Evolutionary conservation across 23 tunicate species (phyloP).

Genomic region (Halocynthia roretzi): DNA sequence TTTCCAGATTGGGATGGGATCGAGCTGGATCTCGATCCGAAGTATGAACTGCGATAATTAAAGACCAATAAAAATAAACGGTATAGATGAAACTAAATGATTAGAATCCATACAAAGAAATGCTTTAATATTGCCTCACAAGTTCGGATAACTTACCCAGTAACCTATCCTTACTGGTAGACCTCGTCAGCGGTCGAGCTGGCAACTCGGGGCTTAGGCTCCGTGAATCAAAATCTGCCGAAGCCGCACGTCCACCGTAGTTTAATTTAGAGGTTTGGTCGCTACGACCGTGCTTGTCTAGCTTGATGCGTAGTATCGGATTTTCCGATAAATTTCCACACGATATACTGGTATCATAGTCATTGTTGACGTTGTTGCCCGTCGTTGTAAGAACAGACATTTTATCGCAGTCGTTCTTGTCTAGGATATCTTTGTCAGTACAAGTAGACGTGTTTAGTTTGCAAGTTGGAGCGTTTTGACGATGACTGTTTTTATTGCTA

Average conservation of each 20-base stretch:
- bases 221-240: conserved; percentile 1
- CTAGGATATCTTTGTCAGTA: too few species aligned
- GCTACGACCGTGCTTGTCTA: not conserved
- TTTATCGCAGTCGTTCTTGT: not conserved
- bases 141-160: not conserved
- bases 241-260: conserved; percentile 1
- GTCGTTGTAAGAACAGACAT: not conserved
- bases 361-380: not conserved
- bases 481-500: too few species aligned
- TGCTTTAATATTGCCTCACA: too few species aligned
- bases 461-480: too few species aligned
- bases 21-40: not conserved
- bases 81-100: too few species aligned
- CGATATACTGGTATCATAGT: conserved; percentile 5
- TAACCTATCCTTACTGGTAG: conserved; percentile 12
- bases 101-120: too few species aligned
- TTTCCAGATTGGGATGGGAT: not conserved
- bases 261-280: not conserved
- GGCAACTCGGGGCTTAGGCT: conserved; percentile 10
- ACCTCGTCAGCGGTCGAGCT: not conserved
- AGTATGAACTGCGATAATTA: not conserved
- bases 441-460: too few species aligned
- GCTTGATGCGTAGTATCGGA: not conserved
- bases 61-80: not conserved
- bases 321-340: conserved; percentile 21